phyloP scores from a whole-genome alignment of 2,113 vertebrate genomes.

The Tretioscincus oriximinensis region DNA sequence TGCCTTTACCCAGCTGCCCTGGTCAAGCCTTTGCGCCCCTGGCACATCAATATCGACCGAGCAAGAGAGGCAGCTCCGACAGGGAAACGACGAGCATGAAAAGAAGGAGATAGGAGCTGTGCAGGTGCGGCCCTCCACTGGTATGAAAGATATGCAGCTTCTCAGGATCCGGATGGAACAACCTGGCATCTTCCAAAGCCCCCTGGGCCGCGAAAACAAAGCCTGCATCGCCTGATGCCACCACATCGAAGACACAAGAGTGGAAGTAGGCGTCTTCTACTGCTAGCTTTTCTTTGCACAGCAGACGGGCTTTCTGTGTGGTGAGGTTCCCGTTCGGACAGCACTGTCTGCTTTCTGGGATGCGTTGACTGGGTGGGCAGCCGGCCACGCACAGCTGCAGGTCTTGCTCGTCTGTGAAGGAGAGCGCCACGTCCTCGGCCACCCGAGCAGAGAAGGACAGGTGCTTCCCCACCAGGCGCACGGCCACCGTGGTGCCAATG shows the following conservation, averaged over 20 bases:
- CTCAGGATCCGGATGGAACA: slow-evolving; percentile 72
- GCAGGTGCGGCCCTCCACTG: accelerated
- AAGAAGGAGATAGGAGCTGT: neutral
- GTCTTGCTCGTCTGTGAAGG: slow-evolving; percentile 86
- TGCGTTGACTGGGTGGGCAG: slow-evolving; percentile 81
- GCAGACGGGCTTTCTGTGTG: slow-evolving; percentile 33
- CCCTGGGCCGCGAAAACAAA: slow-evolving; percentile 74
- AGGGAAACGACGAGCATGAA: neutral
- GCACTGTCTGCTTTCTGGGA: slow-evolving; percentile 59
- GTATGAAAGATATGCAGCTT: slow-evolving; percentile 80
- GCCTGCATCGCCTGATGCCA: slow-evolving; percentile 79
- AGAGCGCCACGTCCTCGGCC: slow-evolving; percentile 75
- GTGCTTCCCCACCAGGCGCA: slow-evolving; percentile 85
- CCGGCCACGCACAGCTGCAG: slow-evolving; percentile 90
- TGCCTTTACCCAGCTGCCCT: accelerated
- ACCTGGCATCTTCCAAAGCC: slow-evolving; percentile 82
- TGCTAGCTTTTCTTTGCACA: slow-evolving; percentile 80
- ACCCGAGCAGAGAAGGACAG: slow-evolving; percentile 83
- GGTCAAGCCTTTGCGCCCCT: accelerated
- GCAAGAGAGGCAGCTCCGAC: neutral
- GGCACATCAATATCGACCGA: accelerated
- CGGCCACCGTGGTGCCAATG: slow-evolving; percentile 84
- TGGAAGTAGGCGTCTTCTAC: slow-evolving; percentile 85
- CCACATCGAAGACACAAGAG: slow-evolving; percentile 89
- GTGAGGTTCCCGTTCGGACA: accelerated